Evolutionary conservation across 23 tunicate genomes (phyloP).

Genomic region (Phallusia fumigata): DNA sequence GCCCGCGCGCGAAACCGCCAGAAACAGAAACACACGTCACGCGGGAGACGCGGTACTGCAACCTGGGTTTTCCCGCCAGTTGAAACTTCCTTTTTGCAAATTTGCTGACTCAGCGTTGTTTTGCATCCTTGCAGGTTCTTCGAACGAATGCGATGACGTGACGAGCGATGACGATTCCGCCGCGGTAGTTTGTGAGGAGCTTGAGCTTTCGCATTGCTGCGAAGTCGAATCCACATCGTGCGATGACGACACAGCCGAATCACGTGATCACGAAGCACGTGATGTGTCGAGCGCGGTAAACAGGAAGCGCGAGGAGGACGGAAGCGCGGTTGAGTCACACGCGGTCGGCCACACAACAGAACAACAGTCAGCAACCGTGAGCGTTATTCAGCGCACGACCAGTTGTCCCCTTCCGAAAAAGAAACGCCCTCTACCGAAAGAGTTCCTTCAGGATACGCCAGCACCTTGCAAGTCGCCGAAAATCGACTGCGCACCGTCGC

Average conservation of each 20-base stretch:
- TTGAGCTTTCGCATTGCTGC: conserved; percentile 56
- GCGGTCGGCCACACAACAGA: background rate
- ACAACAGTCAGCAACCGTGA: background rate
- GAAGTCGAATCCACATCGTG: conserved; percentile 24
- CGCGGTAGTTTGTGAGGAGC: conserved; percentile 40
- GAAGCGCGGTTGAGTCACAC: conserved; percentile 10
- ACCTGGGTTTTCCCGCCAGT: background rate
- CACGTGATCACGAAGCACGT: conserved; percentile 11
- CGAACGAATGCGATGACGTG: background rate
- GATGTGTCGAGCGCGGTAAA: background rate
- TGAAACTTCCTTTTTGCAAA: background rate
- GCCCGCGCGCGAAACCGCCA: background rate
- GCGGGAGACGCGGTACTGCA: background rate
- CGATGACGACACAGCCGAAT: conserved; percentile 6
- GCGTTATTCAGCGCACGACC: conserved; percentile 19
- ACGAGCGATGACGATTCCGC: conserved; percentile 12
- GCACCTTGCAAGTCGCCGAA: conserved; percentile 11
- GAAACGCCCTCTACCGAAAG: conserved; percentile 87
- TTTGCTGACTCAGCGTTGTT: background rate
- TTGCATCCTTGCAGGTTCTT: background rate
- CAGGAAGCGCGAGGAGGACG: conserved; percentile 14
- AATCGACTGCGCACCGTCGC: background rate
- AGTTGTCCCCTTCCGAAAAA: conserved; percentile 79
- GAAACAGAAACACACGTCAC: background rate
- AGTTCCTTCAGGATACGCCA: conserved; percentile 33